Evolutionary conservation across 1,140 invertebrate species (phyloP).

Genomic region (Anagrus nilaparvatae): DNA sequence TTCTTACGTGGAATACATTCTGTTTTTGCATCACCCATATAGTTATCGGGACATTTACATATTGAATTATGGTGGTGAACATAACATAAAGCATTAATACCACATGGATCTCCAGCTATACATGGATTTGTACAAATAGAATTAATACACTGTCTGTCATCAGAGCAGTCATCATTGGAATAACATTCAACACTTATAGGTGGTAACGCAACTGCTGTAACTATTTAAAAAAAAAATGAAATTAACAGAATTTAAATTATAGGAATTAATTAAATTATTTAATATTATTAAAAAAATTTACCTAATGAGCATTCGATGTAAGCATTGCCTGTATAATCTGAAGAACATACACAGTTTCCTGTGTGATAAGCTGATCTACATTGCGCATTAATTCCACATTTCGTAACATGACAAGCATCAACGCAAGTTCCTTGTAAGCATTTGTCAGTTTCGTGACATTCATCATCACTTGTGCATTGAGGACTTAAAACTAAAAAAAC

Average conservation of each 20-base stretch:
- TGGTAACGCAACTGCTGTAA: slow-evolving; percentile 39
- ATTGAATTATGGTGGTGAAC: slow-evolving; percentile 61
- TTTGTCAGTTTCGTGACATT: slow-evolving; percentile 61
- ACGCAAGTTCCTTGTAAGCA: slow-evolving; percentile 67
- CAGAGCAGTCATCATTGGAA: slow-evolving; percentile 62
- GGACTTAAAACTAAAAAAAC: slow-evolving; percentile 10
- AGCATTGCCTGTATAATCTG: slow-evolving; percentile 72
- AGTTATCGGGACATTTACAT: slow-evolving; percentile 70
- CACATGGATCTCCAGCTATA: slow-evolving; percentile 54
- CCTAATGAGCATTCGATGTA: slow-evolving; percentile 65
- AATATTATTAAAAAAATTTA: slow-evolving; percentile 29
- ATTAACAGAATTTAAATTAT: background rate
- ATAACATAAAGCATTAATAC: slow-evolving; percentile 65
- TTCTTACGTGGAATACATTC: slow-evolving; percentile 68
- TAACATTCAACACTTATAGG: slow-evolving; percentile 57
- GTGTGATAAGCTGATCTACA: slow-evolving; percentile 66
- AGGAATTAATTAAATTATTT: background rate
- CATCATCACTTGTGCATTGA: slow-evolving; percentile 59
- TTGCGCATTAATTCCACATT: slow-evolving; percentile 76
- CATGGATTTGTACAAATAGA: slow-evolving; percentile 73
- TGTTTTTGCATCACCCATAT: slow-evolving; percentile 60
- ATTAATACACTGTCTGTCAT: slow-evolving; percentile 63
- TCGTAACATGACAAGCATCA: slow-evolving; percentile 64
- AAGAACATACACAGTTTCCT: slow-evolving; percentile 66
- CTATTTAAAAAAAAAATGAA: slow-evolving; percentile 24